Evolutionary conservation across 2,888 invertebrate species (phyloP), one percentile per base, ranked within the genome.

Genomic region (Hipparchia semele): DNA sequence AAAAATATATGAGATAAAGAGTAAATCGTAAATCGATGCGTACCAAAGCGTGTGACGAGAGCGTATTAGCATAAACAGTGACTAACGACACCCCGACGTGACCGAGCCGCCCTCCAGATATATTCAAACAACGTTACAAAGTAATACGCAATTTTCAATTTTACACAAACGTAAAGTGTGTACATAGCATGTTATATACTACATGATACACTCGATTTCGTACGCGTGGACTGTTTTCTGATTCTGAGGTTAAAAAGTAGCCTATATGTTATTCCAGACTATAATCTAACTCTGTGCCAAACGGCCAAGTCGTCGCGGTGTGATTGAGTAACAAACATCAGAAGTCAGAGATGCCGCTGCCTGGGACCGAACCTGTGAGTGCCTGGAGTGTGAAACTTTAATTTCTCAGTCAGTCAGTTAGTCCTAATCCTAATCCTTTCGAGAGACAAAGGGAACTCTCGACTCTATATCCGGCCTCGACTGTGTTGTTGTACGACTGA

Each of bases 21-120:
- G 56, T 66, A 77, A 77, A 78, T 77, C 66, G 72, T 73, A 78
- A 78, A 78, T 78, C 75, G 77, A 78, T 77, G 77, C 74, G 73
- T 73, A 68, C 76, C 70, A 75, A 76, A 66, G 70, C 75, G 73
- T 77, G 71, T 78, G 74, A 75, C 73, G 72, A 71, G 70, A 56
- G 62, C 62, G 56, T 69, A 78, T 78, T 78, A 77, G 70, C 78
- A 77, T 78, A 78, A 77, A 75, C 67, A 73, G 68, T 68, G 70
- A 66, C 71, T 74, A 75, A 78, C 75, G 73, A 71, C 75, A 65
- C 71, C 69, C 60, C 68, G 61, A 74, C 75, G 75, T 75, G 73
- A 74, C 73, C n/a, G 59, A 64, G 68, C 53, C 61, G 58, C 70
- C 51, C 46, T 49, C 46, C 13, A 69, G 70, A 72, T 49, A 72